Conservation (phyloP, 2,888 invertebrate species). For the Pyrrhia umbra region DNA sequence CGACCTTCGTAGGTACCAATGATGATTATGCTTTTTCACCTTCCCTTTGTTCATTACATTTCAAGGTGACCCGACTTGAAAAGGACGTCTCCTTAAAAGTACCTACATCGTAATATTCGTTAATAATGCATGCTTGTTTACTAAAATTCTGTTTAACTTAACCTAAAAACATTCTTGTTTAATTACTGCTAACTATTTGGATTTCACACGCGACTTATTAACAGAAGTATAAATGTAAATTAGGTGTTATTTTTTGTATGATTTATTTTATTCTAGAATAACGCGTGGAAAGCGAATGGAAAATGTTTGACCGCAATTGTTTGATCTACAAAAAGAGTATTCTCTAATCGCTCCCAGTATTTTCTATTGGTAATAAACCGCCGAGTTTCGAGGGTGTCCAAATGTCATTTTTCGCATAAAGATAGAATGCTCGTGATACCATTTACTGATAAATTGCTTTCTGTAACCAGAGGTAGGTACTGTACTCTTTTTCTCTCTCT, state of each 20-base stretch:
- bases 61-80: constrained; percentile 54
- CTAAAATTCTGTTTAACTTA: constrained; percentile 29
- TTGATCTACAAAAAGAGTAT: too few species aligned
- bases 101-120: constrained; percentile 22
- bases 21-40: constrained; percentile 58
- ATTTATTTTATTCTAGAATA: constrained; percentile 23
- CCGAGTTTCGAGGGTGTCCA: not conserved
- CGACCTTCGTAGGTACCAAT: constrained; percentile 63
- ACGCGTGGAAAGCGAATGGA: constrained; percentile 11
- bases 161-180: constrained; percentile 41
- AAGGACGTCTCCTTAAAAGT: constrained; percentile 6
- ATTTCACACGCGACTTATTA: constrained; percentile 39
- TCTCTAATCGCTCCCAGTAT: not conserved
- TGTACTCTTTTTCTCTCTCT: too few species aligned
- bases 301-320: not conserved
- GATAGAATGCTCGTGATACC: too few species aligned
- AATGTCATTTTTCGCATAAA: too few species aligned
- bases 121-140: constrained; percentile 26
- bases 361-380: not conserved
- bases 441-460: too few species aligned
- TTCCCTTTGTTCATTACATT: constrained; percentile 51
- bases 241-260: constrained; percentile 12
- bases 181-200: constrained; percentile 36
- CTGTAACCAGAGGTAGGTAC: too few species aligned
- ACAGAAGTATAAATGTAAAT: constrained; percentile 23